These are phyloP conservation scores for Dicerorhinus sumatrensis DNA, from an alignment of 2,113 vertebrate genomes.

Conservation along the genomic window DNA sequence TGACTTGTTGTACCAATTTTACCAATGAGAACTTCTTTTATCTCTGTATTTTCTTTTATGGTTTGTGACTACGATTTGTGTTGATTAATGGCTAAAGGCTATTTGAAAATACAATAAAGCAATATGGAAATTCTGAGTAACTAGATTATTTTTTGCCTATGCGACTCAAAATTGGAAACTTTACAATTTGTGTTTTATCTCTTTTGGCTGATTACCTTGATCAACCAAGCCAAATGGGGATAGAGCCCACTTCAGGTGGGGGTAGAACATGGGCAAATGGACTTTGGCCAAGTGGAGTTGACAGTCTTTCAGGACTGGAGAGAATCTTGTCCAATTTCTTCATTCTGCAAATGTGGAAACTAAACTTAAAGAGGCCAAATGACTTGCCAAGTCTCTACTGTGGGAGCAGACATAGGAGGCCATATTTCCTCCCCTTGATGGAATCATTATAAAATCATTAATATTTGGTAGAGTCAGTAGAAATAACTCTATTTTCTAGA, in stretches of 20 bases:
- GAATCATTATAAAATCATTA: not conserved
- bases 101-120: not conserved
- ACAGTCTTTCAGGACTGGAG: not conserved
- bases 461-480: not conserved
- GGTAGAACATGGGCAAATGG: not conserved
- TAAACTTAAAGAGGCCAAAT: not conserved
- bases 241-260: not conserved
- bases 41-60: not conserved
- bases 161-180: slow-evolving; percentile 56
- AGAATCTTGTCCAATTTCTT: not conserved
- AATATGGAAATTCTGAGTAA: slow-evolving; percentile 44
- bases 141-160: slow-evolving; percentile 42
- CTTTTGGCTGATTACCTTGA: slow-evolving; percentile 22
- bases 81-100: not conserved
- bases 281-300: not conserved
- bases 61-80: not conserved
- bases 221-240: not conserved
- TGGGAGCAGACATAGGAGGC: not conserved
- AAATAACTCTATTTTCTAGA: not conserved
- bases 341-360: slow-evolving; percentile 16
- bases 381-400: not conserved
- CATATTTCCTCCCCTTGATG: not conserved
- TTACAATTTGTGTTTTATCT: slow-evolving; percentile 54
- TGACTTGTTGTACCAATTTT: not conserved
- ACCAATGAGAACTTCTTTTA: not conserved